phyloP scores from a whole-genome alignment of 1,140 invertebrate genomes.

The Aphidius gifuensis region DNA sequence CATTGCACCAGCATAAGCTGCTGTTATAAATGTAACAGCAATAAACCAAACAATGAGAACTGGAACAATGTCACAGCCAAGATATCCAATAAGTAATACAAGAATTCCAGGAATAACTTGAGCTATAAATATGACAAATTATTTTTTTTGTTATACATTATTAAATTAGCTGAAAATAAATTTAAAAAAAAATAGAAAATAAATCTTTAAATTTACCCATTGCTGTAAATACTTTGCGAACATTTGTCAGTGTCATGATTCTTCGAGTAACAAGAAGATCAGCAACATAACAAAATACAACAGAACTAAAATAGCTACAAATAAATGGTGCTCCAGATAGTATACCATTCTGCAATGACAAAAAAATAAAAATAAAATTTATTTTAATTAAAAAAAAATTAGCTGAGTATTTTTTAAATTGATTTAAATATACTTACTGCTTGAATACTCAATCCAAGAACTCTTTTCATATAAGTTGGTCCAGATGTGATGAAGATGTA shows the following conservation, averaged over 20 bases:
- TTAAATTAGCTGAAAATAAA: neutral
- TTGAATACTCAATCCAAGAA: conserved; percentile 67
- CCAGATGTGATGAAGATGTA: conserved; percentile 70
- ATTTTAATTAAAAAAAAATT: neutral
- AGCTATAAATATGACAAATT: conserved; percentile 45
- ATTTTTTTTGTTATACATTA: neutral
- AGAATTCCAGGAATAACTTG: conserved; percentile 70
- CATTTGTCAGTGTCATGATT: conserved; percentile 62
- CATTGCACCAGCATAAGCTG: conserved; percentile 74
- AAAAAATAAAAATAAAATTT: neutral
- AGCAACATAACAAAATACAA: conserved; percentile 69
- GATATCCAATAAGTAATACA: conserved; percentile 63
- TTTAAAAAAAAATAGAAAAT: neutral
- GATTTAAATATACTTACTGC: conserved; percentile 48
- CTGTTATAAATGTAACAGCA: conserved; percentile 69
- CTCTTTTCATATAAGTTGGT: conserved; percentile 70
- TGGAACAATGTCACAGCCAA: conserved; percentile 61
- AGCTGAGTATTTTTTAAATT: neutral
- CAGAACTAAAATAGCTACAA: conserved; percentile 68
- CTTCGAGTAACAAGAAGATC: conserved; percentile 62
- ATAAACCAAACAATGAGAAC: conserved; percentile 66
- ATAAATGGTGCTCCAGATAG: conserved; percentile 67
- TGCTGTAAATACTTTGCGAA: conserved; percentile 68
- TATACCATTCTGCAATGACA: conserved; percentile 61
- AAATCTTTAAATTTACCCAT: conserved; percentile 50